Evolutionary conservation across 2,888 invertebrate genomes (phyloP).

Genomic region (Cryptosula pallasiana): DNA sequence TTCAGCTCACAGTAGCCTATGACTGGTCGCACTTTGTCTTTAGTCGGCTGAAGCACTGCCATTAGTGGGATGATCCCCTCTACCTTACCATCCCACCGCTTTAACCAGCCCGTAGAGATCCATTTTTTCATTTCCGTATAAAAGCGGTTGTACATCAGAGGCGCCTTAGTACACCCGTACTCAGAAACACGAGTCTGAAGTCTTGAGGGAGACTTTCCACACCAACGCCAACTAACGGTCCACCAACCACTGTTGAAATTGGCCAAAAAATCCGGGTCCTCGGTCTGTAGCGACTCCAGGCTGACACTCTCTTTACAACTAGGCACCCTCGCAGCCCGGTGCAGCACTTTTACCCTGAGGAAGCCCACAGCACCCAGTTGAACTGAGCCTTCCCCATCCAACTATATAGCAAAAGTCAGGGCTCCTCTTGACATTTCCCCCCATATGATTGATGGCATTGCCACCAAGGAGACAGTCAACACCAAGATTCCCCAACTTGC

Average conservation of each 20-base stretch:
- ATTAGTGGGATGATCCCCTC: neutral
- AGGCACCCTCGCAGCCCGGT: neutral
- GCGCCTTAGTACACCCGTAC: neutral
- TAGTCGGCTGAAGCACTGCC: constrained; percentile 13
- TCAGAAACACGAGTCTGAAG: neutral
- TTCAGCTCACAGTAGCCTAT: neutral
- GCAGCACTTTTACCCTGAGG: neutral
- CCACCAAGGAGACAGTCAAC: no score
- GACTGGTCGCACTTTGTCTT: neutral
- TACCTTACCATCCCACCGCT: neutral
- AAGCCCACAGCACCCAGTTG: neutral
- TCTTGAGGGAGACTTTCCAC: neutral
- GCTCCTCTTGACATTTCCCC: neutral
- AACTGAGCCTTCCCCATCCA: neutral
- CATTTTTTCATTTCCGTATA: neutral
- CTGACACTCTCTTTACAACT: neutral
- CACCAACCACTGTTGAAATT: neutral
- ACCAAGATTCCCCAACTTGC: no score
- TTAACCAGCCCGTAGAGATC: neutral
- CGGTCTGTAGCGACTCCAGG: neutral
- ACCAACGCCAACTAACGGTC: constrained; percentile 9
- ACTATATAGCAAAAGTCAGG: neutral
- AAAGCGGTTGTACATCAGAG: neutral
- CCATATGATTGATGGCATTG: no score
- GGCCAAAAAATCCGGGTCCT: neutral